Conservation (phyloP, 2,888 invertebrate species). For the Coecobrya sp. region DNA sequence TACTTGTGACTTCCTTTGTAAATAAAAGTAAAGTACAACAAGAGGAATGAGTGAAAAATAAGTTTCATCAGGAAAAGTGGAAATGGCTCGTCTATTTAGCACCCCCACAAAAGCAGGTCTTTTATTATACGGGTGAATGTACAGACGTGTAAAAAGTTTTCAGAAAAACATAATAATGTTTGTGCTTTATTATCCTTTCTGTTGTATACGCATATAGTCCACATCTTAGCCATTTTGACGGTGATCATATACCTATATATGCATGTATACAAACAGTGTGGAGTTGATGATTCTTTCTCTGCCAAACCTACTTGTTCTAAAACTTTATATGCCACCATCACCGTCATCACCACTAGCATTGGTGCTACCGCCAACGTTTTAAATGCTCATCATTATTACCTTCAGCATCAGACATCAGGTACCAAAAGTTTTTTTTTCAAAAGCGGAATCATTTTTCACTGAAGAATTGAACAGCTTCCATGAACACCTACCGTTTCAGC, state of each 20-base stretch:
- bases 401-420: slow-evolving; percentile 58
- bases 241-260: slow-evolving; percentile 14
- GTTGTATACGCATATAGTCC: background rate
- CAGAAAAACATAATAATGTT: slow-evolving; percentile 60
- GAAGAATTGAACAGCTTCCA: slow-evolving; percentile 68
- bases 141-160: slow-evolving; percentile 53
- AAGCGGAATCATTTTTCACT: slow-evolving; percentile 68
- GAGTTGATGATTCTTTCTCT: slow-evolving; percentile 45
- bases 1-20: slow-evolving; percentile 32
- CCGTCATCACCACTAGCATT: slow-evolving; percentile 10
- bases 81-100: slow-evolving; percentile 66
- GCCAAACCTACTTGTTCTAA: slow-evolving; percentile 63
- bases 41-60: slow-evolving; percentile 12
- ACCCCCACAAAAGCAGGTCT: background rate
- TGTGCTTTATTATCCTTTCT: slow-evolving; percentile 16
- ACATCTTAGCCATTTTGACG: background rate
- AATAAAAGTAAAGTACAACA: slow-evolving; percentile 1
- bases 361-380: slow-evolving; percentile 4
- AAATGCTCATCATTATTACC: slow-evolving; percentile 65
- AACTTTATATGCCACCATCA: background rate
- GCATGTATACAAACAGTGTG: slow-evolving; percentile 8
- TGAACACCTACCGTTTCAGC: slow-evolving; percentile 62
- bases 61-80: background rate
- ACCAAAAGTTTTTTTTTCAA: slow-evolving; percentile 12
- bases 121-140: slow-evolving; percentile 16